These are phyloP conservation scores for Megastigmus dorsalis DNA, from an alignment of 2,888 invertebrate genomes.

Conservation along the genomic window DNA sequence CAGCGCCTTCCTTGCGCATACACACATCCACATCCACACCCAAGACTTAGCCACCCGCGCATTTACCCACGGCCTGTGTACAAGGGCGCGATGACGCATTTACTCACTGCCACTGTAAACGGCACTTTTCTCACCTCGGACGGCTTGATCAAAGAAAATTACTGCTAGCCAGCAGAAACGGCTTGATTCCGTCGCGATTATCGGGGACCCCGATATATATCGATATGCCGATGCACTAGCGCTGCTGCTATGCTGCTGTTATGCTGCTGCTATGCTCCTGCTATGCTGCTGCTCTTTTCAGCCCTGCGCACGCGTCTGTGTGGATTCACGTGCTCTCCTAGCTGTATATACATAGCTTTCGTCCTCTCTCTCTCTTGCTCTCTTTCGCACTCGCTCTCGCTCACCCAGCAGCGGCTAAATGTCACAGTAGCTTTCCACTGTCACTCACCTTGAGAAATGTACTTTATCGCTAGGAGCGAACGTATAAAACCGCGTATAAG, in stretches of 20 bases:
- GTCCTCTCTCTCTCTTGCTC: too few species aligned
- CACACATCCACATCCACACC: too few species aligned
- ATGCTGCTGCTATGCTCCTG: too few species aligned
- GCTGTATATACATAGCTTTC: too few species aligned
- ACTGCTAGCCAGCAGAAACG: not conserved
- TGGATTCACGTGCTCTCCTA: too few species aligned
- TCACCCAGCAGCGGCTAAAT: slow-evolving; percentile 46
- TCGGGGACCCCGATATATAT: slow-evolving; percentile 18
- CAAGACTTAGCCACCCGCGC: too few species aligned
- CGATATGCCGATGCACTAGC: slow-evolving; percentile 14
- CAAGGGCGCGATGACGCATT: slow-evolving; percentile 5
- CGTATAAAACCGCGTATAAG: slow-evolving; percentile 11
- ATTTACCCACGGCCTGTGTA: too few species aligned
- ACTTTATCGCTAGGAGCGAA: slow-evolving; percentile 47
- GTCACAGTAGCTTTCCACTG: slow-evolving; percentile 47
- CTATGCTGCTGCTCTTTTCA: slow-evolving; percentile 7
- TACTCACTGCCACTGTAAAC: slow-evolving; percentile 30
- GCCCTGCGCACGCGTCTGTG: not conserved
- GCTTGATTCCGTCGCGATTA: not conserved
- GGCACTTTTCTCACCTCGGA: not conserved
- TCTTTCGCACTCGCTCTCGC: too few species aligned
- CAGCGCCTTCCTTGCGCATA: too few species aligned
- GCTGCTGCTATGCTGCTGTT: too few species aligned
- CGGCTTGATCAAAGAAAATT: slow-evolving; percentile 32
- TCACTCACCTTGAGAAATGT: slow-evolving; percentile 54